Percentiles rank a stretch among this genome's conserved stretches.
These are phyloP conservation scores for Oligia strigilis DNA, from an alignment of 2,888 invertebrate genomes.

Conservation along the genomic window DNA sequence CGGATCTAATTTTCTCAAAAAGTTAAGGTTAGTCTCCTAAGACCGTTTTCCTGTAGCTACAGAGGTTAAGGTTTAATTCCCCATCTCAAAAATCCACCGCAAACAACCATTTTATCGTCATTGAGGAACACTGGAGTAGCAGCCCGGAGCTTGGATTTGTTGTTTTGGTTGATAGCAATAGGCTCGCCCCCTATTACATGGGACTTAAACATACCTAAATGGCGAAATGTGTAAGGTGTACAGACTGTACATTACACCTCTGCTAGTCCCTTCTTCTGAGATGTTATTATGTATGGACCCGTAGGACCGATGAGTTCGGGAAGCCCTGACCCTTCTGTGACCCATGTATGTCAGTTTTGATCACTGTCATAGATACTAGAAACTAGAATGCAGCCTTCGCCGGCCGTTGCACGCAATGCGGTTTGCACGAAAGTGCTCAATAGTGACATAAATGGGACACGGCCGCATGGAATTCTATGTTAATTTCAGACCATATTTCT, in stretches of 20 bases:
- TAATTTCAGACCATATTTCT: background rate
- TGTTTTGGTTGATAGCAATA: background rate
- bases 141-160: background rate
- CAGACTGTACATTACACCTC: background rate
- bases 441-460: conserved; percentile 21
- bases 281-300: background rate
- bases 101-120: background rate
- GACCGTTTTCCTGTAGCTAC: no score
- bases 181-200: background rate
- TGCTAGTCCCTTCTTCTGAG: background rate
- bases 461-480: background rate
- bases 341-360: conserved; percentile 15
- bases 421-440: conserved; percentile 32
- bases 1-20: no score
- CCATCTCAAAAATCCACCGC: no score
- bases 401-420: conserved; percentile 34
- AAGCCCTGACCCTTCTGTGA: conserved; percentile 19
- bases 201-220: background rate
- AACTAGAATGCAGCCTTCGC: conserved; percentile 42
- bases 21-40: no score
- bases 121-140: background rate
- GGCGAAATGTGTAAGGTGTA: background rate
- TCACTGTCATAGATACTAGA: conserved; percentile 23
- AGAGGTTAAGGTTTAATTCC: no score
- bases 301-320: background rate